These are phyloP conservation scores for Cassiopea andromeda DNA, from an alignment of 30 jellyfish, hydroid and myxozoan species.

Conservation along the genomic window DNA sequence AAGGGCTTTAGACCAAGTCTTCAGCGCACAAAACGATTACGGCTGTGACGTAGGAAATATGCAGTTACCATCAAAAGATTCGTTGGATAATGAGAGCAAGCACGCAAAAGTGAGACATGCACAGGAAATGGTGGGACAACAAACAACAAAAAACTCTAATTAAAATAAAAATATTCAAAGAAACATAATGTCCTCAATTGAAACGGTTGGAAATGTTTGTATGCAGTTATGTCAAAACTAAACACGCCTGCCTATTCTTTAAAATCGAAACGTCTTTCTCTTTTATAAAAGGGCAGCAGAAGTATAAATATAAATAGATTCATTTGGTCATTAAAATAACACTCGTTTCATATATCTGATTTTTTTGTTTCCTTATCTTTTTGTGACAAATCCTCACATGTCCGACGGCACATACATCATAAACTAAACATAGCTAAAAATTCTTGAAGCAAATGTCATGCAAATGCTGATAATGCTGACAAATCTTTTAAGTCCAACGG, in stretches of 20 bases:
- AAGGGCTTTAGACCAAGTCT: too few relatives aligned
- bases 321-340: background rate
- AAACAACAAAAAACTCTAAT: background rate
- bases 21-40: too few relatives aligned
- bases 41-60: too few relatives aligned
- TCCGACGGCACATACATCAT: background rate
- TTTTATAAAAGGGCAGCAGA: background rate
- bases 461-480: background rate
- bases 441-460: too few relatives aligned
- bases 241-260: background rate
- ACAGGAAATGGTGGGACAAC: background rate
- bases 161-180: background rate
- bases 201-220: background rate
- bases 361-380: background rate
- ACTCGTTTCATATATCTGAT: background rate
- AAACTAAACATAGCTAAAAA: too few relatives aligned
- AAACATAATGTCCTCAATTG: background rate
- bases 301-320: background rate
- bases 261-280: background rate
- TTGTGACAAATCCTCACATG: background rate
- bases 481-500: too few relatives aligned
- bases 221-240: background rate
- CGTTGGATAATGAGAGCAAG: background rate
- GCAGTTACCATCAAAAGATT: background rate
- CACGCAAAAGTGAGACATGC: background rate